Evolutionary conservation across 2,888 invertebrate genomes (phyloP), one percentile per base, ranked within the genome.

Genomic region (Yponomeuta evonymella): DNA sequence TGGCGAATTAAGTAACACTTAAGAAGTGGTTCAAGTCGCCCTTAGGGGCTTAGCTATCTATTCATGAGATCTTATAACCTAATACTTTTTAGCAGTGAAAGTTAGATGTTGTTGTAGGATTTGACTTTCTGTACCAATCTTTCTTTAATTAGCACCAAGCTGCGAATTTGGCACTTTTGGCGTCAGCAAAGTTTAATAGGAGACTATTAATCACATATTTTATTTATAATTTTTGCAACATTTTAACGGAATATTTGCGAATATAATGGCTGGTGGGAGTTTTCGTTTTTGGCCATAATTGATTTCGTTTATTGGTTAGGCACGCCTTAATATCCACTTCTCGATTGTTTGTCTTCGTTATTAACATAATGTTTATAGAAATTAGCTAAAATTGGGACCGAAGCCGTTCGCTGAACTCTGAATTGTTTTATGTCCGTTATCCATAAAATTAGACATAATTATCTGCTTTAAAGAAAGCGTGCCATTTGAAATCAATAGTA

Each of bases 121-220:
- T 43, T 43, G 43, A 43, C 43, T 43, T 43, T 65, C 33, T 65
- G 33, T 65, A 30, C 11, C 29, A 58, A 15, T 58, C 15, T 15
- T 58, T 68, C 12, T 33, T 68, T 51, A 51, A 68, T 68, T 68
- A 68, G 68, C 68, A 58, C 11, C 29, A 4, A 23, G 8, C 12
- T 48, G 68, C 51, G 68, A 51, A 68, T 11, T 67, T 67, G 10
- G 36, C 67, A 43, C 36, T 48, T 68, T 68, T 23, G 68, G 51
- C 29, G 68, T 51, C 12, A 51, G 48, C 43, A 8, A 43, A 1
- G 30, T 15, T 68, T 68, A 48, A 68, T 68, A 68, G 68, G 29
- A 30, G 29, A 33, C 12, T 29, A 65, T 65, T 30, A 65, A 65
- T 43, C 43, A 43, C 43, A 43, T 43, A 43, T 65, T 29, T 65